Percentiles rank a stretch among this genome's conserved stretches.
Conservation (phyloP, 2,113 vertebrate genomes). For the Ursus arctos region DNA sequence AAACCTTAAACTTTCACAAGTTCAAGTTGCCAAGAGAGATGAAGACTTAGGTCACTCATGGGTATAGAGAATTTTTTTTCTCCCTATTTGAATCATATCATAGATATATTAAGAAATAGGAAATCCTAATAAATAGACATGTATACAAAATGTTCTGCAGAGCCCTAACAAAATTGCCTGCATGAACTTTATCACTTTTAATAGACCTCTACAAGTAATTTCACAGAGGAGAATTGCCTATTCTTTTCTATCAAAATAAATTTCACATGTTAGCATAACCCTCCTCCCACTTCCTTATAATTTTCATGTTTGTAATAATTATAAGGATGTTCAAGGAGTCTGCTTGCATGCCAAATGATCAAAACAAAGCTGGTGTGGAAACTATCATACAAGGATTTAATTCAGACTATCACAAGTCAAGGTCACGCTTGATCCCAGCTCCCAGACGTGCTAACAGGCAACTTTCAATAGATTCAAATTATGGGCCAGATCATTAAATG, state of each 20-base stretch:
- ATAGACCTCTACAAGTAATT: neutral
- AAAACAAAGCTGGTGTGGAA: conserved; percentile 74
- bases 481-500: conserved; percentile 87
- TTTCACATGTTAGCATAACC: conserved; percentile 43
- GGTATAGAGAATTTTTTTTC: neutral
- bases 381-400: conserved; percentile 77
- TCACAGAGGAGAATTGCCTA: neutral
- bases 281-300: neutral
- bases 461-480: conserved; percentile 86
- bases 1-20: conserved; percentile 25
- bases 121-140: neutral
- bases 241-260: conserved; percentile 68
- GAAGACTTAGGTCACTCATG: neutral
- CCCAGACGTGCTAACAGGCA: conserved; percentile 82
- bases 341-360: conserved; percentile 63
- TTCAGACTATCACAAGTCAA: conserved; percentile 78
- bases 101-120: neutral
- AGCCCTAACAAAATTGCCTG: neutral
- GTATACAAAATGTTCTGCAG: conserved; percentile 17
- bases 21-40: neutral
- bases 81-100: conserved; percentile 16
- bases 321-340: conserved; percentile 50
- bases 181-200: neutral
- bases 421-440: conserved; percentile 84
- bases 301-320: conserved; percentile 61